Conservation (phyloP, 2,888 invertebrate species). For the Vannuccia rotundouncinata region DNA sequence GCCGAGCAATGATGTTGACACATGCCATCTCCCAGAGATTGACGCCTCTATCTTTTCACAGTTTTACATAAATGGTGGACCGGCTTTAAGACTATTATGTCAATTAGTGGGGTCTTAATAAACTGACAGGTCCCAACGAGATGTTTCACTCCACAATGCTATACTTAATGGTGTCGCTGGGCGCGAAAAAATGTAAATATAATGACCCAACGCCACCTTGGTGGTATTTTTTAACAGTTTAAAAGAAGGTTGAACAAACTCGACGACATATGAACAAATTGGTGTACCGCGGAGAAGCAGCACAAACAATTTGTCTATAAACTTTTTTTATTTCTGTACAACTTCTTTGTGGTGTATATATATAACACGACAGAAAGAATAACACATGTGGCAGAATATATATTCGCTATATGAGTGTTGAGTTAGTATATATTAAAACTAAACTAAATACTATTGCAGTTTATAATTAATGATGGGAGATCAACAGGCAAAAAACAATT, state of each 20-base stretch:
- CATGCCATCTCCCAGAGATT: neutral
- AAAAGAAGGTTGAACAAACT: constrained; percentile 10
- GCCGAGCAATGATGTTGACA: constrained; percentile 2
- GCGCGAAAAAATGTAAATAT: neutral
- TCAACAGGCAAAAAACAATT: too few species aligned
- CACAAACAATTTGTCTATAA: too few species aligned
- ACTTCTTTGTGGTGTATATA: too few species aligned
- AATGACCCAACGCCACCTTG: neutral
- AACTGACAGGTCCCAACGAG: neutral
- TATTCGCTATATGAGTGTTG: too few species aligned
- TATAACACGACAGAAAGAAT: too few species aligned
- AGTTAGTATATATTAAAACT: too few species aligned
- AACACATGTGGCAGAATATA: too few species aligned
- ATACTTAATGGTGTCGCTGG: neutral
- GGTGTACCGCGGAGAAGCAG: neutral
- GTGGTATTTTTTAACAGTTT: neutral
- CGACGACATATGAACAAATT: constrained; percentile 21
- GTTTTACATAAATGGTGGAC: neutral
- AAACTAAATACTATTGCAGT: too few species aligned
- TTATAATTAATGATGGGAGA: too few species aligned
- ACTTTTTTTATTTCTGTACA: too few species aligned
- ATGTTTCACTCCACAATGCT: neutral
- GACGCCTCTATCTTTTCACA: neutral
- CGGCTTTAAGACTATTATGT: neutral
- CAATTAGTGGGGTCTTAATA: neutral